Evolutionary conservation across 1,140 invertebrate species (phyloP).

Genomic region (Drosophila nigromelanica): DNA sequence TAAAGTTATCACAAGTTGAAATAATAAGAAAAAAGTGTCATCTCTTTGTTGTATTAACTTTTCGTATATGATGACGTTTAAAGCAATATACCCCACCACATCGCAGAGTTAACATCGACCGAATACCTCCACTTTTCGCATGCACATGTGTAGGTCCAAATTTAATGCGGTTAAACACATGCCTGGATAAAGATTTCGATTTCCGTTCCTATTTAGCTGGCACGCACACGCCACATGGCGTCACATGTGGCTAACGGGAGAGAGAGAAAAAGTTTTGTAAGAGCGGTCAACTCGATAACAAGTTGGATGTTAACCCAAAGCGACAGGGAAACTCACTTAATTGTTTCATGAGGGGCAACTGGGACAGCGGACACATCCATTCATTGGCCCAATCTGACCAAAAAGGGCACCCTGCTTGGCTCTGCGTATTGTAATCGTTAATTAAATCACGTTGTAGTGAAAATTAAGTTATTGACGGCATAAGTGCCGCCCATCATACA

Average conservation of each 20-base stretch:
- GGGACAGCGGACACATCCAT: background rate
- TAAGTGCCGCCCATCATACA: constrained; percentile 39
- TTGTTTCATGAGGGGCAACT: constrained; percentile 43
- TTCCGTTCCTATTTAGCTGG: constrained; percentile 16
- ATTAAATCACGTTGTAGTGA: constrained; percentile 76
- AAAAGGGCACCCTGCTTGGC: background rate
- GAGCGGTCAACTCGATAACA: constrained; percentile 29
- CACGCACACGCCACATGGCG: constrained; percentile 3
- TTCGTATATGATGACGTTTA: too few relatives aligned
- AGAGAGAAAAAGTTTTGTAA: constrained; percentile 6
- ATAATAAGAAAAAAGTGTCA: too few relatives aligned
- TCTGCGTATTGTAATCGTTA: constrained; percentile 62
- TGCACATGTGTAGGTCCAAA: constrained; percentile 18
- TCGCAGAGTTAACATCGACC: background rate
- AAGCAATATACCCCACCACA: background rate
- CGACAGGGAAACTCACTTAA: constrained; percentile 70
- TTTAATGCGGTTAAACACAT: constrained; percentile 37
- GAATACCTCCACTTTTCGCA: too few relatives aligned
- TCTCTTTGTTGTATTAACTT: too few relatives aligned
- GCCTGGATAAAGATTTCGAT: constrained; percentile 22
- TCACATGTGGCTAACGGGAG: background rate
- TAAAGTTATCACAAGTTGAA: too few relatives aligned
- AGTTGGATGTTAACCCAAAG: constrained; percentile 31
- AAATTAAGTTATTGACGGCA: constrained; percentile 77
- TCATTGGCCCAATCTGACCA: background rate